Percentiles rank a stretch among this genome's conserved stretches.
phyloP scores from a whole-genome alignment of 2,888 invertebrate species.

The Diloba caeruleocephala region DNA sequence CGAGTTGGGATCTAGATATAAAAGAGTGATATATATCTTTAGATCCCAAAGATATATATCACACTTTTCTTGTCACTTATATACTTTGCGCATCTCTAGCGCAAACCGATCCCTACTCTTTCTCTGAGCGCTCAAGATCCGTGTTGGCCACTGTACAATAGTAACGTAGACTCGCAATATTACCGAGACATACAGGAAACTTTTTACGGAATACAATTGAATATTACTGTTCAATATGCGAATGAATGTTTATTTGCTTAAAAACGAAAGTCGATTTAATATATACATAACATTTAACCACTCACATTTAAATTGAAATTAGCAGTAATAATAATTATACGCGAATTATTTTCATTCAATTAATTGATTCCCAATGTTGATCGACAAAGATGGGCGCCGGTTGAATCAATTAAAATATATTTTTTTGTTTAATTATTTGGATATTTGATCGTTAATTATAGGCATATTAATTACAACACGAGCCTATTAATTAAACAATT shows the following conservation, averaged over 20 bases:
- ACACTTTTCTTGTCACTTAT: no score
- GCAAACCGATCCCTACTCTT: no score
- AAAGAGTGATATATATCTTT: no score
- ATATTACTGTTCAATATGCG: constrained; percentile 22
- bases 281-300: constrained; percentile 20
- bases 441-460: constrained; percentile 35
- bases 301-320: constrained; percentile 48
- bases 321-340: constrained; percentile 45
- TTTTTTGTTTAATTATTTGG: constrained; percentile 47
- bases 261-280: constrained; percentile 31
- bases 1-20: no score
- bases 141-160: no score
- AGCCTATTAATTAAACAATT: constrained; percentile 43
- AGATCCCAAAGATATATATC: no score
- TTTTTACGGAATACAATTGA: not conserved
- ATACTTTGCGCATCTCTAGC: no score
- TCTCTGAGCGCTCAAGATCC: no score
- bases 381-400: constrained; percentile 48
- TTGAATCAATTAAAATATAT: constrained; percentile 45
- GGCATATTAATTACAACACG: constrained; percentile 35
- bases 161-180: no score
- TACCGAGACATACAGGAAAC: no score
- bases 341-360: constrained; percentile 50
- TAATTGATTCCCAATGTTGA: constrained; percentile 37
- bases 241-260: constrained; percentile 2